These are phyloP conservation scores for Laticauda laticaudata DNA, from an alignment of 2,113 vertebrate species.

Conservation along the genomic window DNA sequence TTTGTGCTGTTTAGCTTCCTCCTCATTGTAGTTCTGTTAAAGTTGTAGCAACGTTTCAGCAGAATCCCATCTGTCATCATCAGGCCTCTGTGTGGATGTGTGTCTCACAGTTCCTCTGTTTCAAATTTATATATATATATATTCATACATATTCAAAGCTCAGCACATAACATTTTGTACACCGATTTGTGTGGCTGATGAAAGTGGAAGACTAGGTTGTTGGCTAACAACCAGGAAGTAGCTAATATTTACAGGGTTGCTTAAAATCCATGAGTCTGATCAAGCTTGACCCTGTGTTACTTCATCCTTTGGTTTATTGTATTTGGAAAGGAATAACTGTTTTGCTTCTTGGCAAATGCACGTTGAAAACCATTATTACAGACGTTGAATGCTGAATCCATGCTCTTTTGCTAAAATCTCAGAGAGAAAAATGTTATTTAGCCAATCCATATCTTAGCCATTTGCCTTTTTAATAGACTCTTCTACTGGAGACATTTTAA, in stretches of 20 bases:
- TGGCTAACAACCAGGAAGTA: slow-evolving; percentile 46
- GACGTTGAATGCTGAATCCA: not conserved
- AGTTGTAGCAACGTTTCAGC: no score
- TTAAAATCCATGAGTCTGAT: slow-evolving; percentile 58
- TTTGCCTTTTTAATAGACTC: slow-evolving; percentile 78
- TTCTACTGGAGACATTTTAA: slow-evolving; percentile 84
- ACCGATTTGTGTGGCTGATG: slow-evolving; percentile 52
- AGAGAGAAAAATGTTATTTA: slow-evolving; percentile 61
- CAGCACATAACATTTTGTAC: slow-evolving; percentile 31
- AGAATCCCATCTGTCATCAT: no score
- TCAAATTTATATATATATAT: no score
- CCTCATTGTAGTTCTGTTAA: no score
- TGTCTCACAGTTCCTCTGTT: no score
- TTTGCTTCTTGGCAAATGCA: slow-evolving; percentile 60
- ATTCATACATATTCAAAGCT: slow-evolving; percentile 55
- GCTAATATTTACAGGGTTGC: slow-evolving; percentile 55
- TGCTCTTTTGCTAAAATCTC: slow-evolving; percentile 61
- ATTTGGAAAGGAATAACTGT: slow-evolving; percentile 54
- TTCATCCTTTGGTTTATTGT: slow-evolving; percentile 42
- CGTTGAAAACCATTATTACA: slow-evolving; percentile 3
- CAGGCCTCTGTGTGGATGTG: no score
- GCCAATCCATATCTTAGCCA: slow-evolving; percentile 61
- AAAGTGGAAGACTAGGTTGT: slow-evolving; percentile 45
- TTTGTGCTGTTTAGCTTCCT: no score
- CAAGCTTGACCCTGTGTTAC: slow-evolving; percentile 39